phyloP scores from a whole-genome alignment of 2,797 vertebrate species.

The Rhabdomys pumilio region DNA sequence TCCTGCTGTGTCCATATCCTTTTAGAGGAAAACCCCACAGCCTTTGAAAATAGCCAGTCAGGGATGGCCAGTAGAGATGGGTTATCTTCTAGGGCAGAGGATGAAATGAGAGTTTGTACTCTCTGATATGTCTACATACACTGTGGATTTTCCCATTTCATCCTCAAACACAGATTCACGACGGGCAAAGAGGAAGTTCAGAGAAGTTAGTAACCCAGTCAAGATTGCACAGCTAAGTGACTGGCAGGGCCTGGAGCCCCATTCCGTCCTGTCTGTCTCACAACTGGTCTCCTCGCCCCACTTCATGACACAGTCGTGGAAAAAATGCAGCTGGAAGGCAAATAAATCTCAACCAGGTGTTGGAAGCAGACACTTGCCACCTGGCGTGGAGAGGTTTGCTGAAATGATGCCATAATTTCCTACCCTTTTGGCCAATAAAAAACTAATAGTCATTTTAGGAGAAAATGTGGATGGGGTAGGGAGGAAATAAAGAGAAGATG shows the following conservation, averaged over 20 bases:
- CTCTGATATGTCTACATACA: not conserved
- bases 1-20: not conserved
- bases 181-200: constrained; percentile 28
- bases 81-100: not conserved
- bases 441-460: constrained; percentile 47
- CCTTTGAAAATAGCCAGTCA: not conserved
- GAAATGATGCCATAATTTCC: constrained; percentile 83
- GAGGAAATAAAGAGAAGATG: not conserved
- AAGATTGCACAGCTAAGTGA: constrained; percentile 48
- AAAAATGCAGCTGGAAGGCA: constrained; percentile 55
- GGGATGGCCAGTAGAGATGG: not conserved
- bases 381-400: constrained; percentile 71
- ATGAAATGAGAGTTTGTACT: not conserved
- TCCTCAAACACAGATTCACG: not conserved
- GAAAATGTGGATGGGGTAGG: not conserved
- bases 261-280: not conserved
- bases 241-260: not conserved
- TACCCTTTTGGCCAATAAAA: constrained; percentile 85
- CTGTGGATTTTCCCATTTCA: constrained; percentile 19
- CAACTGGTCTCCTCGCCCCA: not conserved
- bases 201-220: constrained; percentile 41
- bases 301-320: constrained; percentile 29
- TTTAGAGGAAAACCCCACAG: not conserved
- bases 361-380: constrained; percentile 81
- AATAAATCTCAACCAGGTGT: constrained; percentile 76